Evolutionary conservation across 2,797 vertebrate species (phyloP), one percentile per base, ranked within the genome.

Genomic region (Cuculus canorus): DNA sequence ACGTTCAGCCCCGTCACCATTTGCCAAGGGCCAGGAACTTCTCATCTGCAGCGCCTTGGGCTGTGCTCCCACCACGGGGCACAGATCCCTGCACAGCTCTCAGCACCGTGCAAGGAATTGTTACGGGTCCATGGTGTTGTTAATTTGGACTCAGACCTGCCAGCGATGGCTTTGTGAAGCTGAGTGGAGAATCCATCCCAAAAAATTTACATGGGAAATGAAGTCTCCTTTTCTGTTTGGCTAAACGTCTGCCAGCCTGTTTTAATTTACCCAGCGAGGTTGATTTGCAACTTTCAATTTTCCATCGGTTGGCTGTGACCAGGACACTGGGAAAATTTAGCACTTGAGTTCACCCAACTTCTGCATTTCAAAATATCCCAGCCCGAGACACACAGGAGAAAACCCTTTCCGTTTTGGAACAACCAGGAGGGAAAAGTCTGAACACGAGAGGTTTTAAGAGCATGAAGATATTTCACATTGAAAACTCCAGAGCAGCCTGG

Each of bases 221-320:
- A 96, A 96, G 96, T 96, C 95, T 96, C 96, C 94, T 96, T 96
- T 96, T 96, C 93, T 96, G 96, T 96, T 96, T 96, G 93, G 96
- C 83, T 96, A 95, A 90, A 86, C 2, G 95, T 96, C 95, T 96
- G 96, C 96, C 95, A 96, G 95, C 93, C 90, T 95, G 94, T 90
- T 96, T 88, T 96, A 93, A 96, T 96, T 95, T 95, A 86, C 84
- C 94, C 96, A 64, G 95, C 96, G 83, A 84, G 95, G 94, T 76
- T 96, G 95, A 96, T 96, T 95, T 95, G 94, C 95, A 96, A 82
- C 95, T 95, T 96, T 94, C 90, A 93, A 91, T 96, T 96, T 96
- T 96, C 96, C 96, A 94, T 95, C 53, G 32, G 90, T 86, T 95
- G 96, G 95, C 96, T 95, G 94, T 94, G 95, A 96, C 92, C 93